Evolutionary conservation across 2,888 invertebrate species (phyloP), one percentile per base, ranked within the genome.

Genomic region (Pantelozetes paolii): DNA sequence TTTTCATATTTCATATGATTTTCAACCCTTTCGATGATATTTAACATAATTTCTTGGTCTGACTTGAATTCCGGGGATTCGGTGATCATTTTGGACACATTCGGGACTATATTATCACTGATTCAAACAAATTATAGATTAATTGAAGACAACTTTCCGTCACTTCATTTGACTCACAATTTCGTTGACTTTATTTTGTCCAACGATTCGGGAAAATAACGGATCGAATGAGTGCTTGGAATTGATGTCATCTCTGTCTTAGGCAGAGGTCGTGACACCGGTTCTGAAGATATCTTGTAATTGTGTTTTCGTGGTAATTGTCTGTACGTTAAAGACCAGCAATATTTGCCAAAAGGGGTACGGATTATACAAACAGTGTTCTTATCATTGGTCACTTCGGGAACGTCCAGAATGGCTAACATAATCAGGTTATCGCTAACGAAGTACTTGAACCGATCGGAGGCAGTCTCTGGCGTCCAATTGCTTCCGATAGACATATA

Each of bases 311-410:
- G 40, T 0, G 74, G 48, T 20, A 76, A 32, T 15, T 74, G 69
- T 73, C 72, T 57, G 50, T 92, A 84, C 80, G 91, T 89, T 87
- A 93, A 88, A 11, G 91, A 91, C 97, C 97, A 98, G 26, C 94
- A 93, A 84, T 93, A 92, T 6, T 96, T 88, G 0, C 96, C 96
- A 84, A 94, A 96, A 0, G 94, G 92, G 74, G 94, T 92, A 1
- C 97, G 88, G 76, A 96, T 90, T 72, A 98, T 74, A 59, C 73
- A 73, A 62, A 75, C 42, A 20, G 72, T 67, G 59, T 75, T 45
- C 23, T 72, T 36, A 15, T 73, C 23, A 13, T 57, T 36, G 23
- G 71, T 71, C 30, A 74, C 92, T 81, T 97, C 96, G 23, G 71
- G 73, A 23, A 74, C 92, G 81, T 97, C 96, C 11, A 96, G 84